phyloP scores from a whole-genome alignment of 2,797 vertebrate genomes.

The Eutrigla gurnardus region DNA sequence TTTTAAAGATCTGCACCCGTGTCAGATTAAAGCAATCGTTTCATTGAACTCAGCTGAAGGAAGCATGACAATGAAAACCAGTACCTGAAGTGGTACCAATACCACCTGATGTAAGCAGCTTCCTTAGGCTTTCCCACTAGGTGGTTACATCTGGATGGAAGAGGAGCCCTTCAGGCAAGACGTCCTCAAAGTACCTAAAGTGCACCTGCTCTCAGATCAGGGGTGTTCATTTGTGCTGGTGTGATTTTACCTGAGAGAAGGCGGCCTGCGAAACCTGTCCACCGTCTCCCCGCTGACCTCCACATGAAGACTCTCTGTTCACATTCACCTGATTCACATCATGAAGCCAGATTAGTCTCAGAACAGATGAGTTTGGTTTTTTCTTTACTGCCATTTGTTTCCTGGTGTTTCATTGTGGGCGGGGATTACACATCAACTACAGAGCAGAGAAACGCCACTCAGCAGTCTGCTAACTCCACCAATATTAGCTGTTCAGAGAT shows the following conservation, averaged over 20 bases:
- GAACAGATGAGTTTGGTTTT: background rate
- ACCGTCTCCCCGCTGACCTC: slow-evolving; percentile 1
- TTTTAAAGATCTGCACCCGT: too few relatives aligned
- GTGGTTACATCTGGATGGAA: background rate
- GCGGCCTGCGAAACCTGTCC: slow-evolving; percentile 40
- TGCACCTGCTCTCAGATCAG: background rate
- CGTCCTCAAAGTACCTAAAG: background rate
- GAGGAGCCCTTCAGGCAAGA: background rate
- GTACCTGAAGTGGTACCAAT: too few relatives aligned
- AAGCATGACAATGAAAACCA: background rate
- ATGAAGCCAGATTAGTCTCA: background rate
- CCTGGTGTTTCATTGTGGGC: background rate
- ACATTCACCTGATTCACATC: slow-evolving; percentile 63
- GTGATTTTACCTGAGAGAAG: slow-evolving; percentile 57
- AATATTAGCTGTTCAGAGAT: too few relatives aligned
- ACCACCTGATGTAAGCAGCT: background rate
- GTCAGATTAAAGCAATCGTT: too few relatives aligned
- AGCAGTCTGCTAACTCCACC: background rate
- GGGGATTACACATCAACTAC: background rate
- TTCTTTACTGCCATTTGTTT: background rate
- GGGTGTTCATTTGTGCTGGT: background rate
- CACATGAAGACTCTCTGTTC: slow-evolving; percentile 60
- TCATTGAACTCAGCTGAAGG: background rate
- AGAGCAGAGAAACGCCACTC: too few relatives aligned
- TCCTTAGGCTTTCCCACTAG: background rate